Base-by-base conservation (phyloP, 2,797 vertebrate species). In the Sebastes baramenuke region DNA sequence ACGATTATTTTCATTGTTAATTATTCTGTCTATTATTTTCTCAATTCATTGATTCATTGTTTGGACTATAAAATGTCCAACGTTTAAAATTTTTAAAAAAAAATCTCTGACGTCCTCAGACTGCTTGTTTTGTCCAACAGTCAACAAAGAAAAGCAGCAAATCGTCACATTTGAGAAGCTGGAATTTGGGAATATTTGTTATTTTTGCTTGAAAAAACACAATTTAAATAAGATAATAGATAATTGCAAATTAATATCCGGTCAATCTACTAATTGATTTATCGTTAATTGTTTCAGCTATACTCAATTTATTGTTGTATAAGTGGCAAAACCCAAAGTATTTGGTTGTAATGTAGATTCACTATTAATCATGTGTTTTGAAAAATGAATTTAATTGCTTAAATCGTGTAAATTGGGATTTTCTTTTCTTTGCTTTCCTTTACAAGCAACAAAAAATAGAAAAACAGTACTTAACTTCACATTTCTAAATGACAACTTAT, bases 361-460 rank as follows among this genome's bases (percentile, higher is more conserved):
- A 49, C 4, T 27, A 27, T 46, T 12, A 27, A 20, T 24, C 5
- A 24, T 4, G 10, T 55, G 6, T 58, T 38, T 59, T 6, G 2
- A 60, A 46, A 72, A 22, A 60, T 49, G 1, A 5, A 27, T 38
- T 55, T 27, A 58, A 38, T 49, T 49, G 46, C 18, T 20, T 20
- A 8, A 56, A 36, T 54, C 0, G 2, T 65, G 13, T 2, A 9
- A 42, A 18, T 20, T 20, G 8, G 4, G 12, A 8, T 38, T 62
- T 34, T 0, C 0, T 8, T 49, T 49, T 18, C 46, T 49, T 49
- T 46, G 16, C 0, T 49, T 0, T 20, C 46, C 46, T 49, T 49
- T 49, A 46, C 3, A 20, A 68, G 29, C 46, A 54, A 32, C 24
- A 30, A 52, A 20, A 42, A 30, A 18, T 4, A 1, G 5, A 46